These are phyloP conservation scores for Meriones unguiculatus DNA, from an alignment of 2,113 vertebrate genomes.

Conservation along the genomic window DNA sequence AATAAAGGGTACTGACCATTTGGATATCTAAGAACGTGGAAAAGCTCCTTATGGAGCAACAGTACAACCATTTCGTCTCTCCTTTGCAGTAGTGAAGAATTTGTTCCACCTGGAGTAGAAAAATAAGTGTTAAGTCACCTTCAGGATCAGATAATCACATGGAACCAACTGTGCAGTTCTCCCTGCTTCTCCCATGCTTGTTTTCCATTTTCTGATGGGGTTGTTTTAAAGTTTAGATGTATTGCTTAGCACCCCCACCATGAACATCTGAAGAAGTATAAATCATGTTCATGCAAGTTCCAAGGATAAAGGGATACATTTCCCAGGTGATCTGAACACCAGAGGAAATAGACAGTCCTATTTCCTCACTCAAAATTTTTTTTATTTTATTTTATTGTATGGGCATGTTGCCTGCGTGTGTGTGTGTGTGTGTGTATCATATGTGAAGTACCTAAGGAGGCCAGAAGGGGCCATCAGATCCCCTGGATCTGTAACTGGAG, in stretches of 20 bases:
- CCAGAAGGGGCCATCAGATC: not conserved
- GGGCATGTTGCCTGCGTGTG: not conserved
- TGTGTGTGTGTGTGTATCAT: not conserved
- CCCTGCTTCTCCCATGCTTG: not conserved
- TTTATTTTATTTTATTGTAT: not conserved
- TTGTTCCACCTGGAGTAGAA: not conserved
- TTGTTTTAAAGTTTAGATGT: not conserved
- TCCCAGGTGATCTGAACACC: not conserved
- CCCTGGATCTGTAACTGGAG: not conserved
- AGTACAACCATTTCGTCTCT: not conserved
- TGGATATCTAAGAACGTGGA: not conserved
- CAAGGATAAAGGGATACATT: not conserved
- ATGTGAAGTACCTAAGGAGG: not conserved
- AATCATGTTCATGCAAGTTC: not conserved
- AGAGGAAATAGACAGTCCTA: not conserved
- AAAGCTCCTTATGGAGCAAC: not conserved
- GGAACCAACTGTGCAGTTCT: not conserved
- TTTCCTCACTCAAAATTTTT: not conserved
- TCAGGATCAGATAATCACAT: not conserved
- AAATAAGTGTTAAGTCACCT: conserved; percentile 9
- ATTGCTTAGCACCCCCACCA: not conserved
- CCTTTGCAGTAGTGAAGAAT: not conserved
- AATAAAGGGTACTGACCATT: not conserved
- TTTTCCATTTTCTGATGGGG: not conserved
- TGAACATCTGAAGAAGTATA: not conserved